phyloP scores from a whole-genome alignment of 2,888 invertebrate species.

The Carpatolechia fugitivella region DNA sequence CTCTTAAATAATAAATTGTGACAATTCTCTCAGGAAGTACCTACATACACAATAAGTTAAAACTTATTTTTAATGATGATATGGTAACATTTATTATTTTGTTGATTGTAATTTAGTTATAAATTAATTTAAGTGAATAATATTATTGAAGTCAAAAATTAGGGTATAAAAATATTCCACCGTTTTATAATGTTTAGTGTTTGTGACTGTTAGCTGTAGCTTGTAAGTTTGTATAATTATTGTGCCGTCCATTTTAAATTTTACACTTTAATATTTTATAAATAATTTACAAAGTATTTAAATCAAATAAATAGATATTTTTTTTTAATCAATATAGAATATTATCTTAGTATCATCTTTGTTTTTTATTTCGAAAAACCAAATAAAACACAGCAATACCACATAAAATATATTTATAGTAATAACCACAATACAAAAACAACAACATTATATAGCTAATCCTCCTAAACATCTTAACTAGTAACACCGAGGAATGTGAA shows the following conservation, averaged over 20 bases:
- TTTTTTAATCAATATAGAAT: neutral
- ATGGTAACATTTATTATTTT: no score
- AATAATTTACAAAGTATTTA: neutral
- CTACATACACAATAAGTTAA: no score
- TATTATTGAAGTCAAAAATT: no score
- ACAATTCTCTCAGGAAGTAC: no score
- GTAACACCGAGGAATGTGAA: constrained; percentile 12
- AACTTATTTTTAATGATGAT: no score
- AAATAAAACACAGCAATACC: constrained; percentile 22
- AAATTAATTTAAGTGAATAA: no score
- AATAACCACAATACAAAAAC: constrained; percentile 32
- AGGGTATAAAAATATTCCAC: neutral
- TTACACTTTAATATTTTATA: constrained; percentile 5
- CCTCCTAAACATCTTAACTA: constrained; percentile 5
- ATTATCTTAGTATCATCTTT: no score
- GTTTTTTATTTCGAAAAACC: neutral
- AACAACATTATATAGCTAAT: constrained; percentile 15
- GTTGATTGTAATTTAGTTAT: no score
- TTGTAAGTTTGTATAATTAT: neutral
- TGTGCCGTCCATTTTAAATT: constrained; percentile 31
- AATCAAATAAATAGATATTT: neutral
- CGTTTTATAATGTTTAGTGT: neutral
- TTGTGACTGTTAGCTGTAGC: no score
- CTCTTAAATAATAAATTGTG: no score
- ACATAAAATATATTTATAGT: constrained; percentile 38